Evolutionary conservation across 2,888 invertebrate species (phyloP), one percentile per base, ranked within the genome.

Genomic region (Drosophila bunnanda): DNA sequence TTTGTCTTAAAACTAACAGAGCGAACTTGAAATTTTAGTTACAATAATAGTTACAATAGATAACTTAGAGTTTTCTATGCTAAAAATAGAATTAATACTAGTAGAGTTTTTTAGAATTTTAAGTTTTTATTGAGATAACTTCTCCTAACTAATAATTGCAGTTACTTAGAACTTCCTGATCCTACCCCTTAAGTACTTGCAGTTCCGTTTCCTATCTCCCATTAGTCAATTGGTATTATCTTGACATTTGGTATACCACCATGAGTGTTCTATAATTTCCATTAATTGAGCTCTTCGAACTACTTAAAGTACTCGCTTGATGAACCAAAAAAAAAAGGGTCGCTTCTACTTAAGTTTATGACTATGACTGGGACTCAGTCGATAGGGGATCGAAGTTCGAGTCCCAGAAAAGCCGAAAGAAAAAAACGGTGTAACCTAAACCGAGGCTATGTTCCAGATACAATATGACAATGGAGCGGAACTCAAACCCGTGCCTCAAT

Each of bases 401-500:
- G 44, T 36, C 38, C 9, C 22, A 4, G 28, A 46, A 12, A n/a
- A 25, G 3, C 25, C 50, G 22, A 20, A 9, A 70, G 56, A 28
- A 15, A 70, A 55, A 30, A 32, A 30, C 20, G 44, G 4, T 50
- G 53, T 59, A 59, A 60, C 41, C 32, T 17, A 59, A 60, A 61
- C 22, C 60, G 25, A 60, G 13, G 34, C 50, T 5, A 34, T 17
- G 59, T 48, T 39, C 67, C 73, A 60, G 50, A 73, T 68, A 38
- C 73, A 10, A 39, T 41, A 52, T 57, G 59, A 56, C 46, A 60
- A 50, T 34, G 39, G 71, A 48, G 32, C 30, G 46, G 39, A 70
- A 60, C 34, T 44, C 68, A 80, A 80, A 70, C 76, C 76, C 71
- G 79, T 76, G 76, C 77, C 59, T 48, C 48, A 62, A 80, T 81